Percentiles rank a stretch among this genome's conserved stretches.
These are phyloP conservation scores for Acrobasis suavella DNA, from an alignment of 2,888 invertebrate genomes.

Conservation along the genomic window DNA sequence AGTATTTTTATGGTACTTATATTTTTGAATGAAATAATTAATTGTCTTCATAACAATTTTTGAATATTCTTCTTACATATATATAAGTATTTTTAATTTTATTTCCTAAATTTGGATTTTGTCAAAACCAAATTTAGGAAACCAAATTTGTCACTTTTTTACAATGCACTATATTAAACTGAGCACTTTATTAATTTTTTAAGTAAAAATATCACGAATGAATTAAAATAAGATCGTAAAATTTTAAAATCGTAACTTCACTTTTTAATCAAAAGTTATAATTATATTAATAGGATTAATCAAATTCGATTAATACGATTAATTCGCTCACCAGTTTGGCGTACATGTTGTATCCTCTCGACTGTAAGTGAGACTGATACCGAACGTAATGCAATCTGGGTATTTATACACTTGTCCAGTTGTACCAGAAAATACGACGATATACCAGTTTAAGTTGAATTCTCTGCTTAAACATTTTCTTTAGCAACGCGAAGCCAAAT, in stretches of 20 bases:
- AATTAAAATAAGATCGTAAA: not conserved
- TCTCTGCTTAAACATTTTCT: not conserved
- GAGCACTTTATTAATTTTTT: too few relatives aligned
- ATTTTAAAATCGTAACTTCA: not conserved
- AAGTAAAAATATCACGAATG: too few relatives aligned
- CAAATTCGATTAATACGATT: not conserved
- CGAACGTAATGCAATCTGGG: not conserved
- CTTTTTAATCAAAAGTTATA: not conserved
- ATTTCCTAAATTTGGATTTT: too few relatives aligned
- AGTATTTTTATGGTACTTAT: too few relatives aligned
- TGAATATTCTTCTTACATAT: not conserved
- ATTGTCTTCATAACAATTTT: not conserved
- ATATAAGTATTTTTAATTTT: too few relatives aligned
- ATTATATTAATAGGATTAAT: not conserved
- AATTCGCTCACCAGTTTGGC: constrained; percentile 69
- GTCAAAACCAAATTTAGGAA: too few relatives aligned
- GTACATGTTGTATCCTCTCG: constrained; percentile 76
- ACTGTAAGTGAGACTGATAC: constrained; percentile 73
- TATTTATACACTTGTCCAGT: constrained; percentile 27
- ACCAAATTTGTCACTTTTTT: too few relatives aligned
- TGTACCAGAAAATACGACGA: not conserved
- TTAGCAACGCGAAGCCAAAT: not conserved
- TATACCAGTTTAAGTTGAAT: not conserved
- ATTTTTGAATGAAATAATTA: too few relatives aligned
- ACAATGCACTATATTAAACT: too few relatives aligned